These are phyloP conservation scores for Lerema accius DNA, from an alignment of 1,140 invertebrate genomes.

Conservation along the genomic window DNA sequence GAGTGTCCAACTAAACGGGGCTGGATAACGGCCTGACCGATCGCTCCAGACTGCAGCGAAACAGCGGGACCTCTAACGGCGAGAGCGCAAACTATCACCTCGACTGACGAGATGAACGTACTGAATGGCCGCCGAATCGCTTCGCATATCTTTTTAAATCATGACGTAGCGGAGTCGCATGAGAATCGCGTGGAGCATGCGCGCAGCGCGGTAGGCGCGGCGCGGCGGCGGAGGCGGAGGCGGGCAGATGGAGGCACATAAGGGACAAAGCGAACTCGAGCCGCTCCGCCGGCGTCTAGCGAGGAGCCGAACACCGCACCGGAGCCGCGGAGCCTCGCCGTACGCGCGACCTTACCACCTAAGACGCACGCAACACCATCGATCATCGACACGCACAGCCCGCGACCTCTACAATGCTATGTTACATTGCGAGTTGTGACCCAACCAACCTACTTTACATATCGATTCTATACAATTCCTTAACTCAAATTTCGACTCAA, in stretches of 20 bases:
- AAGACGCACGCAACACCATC: constrained; percentile 72
- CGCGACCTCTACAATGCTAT: constrained; percentile 53
- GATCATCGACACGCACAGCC: constrained; percentile 68
- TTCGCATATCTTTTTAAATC: constrained; percentile 62
- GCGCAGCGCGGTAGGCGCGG: constrained; percentile 63
- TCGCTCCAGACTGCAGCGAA: constrained; percentile 30
- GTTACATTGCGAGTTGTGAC: constrained; percentile 44
- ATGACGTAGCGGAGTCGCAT: constrained; percentile 62
- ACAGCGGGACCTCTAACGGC: constrained; percentile 31
- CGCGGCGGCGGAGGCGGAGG: constrained; percentile 56
- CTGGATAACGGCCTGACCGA: constrained; percentile 36
- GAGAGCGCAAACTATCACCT: constrained; percentile 38
- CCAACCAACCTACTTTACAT: constrained; percentile 54
- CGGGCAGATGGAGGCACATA: constrained; percentile 49
- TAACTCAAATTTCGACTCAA: constrained; percentile 15
- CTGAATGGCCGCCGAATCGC: constrained; percentile 47
- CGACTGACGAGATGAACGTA: constrained; percentile 45
- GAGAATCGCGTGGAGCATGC: constrained; percentile 62
- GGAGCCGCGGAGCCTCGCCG: constrained; percentile 47
- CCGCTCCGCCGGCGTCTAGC: constrained; percentile 46
- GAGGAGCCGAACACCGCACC: too few relatives aligned
- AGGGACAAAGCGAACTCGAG: constrained; percentile 66
- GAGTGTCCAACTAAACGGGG: constrained; percentile 55
- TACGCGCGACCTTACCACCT: constrained; percentile 55
- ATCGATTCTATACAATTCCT: constrained; percentile 40